Evolutionary conservation across 2,113 vertebrate genomes (phyloP).

Genomic region (Pelusios castaneus): DNA sequence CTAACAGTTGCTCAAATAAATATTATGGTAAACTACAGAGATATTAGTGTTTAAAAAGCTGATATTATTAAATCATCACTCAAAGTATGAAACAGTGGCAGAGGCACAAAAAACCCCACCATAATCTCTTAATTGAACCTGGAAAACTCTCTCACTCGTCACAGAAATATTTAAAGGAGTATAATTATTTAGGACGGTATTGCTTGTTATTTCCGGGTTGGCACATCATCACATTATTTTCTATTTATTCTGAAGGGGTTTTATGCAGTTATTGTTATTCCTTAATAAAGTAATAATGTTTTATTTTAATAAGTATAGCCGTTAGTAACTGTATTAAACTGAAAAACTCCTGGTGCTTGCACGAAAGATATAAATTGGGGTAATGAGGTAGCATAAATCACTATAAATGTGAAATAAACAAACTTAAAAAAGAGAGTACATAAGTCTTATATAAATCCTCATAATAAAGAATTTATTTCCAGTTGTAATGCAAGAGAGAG

Average conservation of each 20-base stretch:
- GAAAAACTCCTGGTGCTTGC: not conserved
- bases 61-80: not conserved
- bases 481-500: not conserved
- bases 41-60: not conserved
- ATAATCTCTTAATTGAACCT: not conserved
- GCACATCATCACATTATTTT: not conserved
- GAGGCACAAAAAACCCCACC: not conserved
- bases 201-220: not conserved
- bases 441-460: not conserved
- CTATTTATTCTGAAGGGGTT: not conserved
- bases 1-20: not conserved
- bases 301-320: not conserved
- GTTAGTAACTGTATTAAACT: not conserved
- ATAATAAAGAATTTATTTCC: not conserved
- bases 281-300: not conserved
- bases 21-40: not conserved
- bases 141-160: not conserved
- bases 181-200: not conserved
- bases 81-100: not conserved
- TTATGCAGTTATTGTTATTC: not conserved
- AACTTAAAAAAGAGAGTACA: not conserved
- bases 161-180: not conserved
- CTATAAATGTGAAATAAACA: not conserved
- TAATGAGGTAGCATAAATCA: not conserved
- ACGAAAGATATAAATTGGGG: not conserved